Percentiles rank a stretch among this genome's conserved stretches.
These are phyloP conservation scores for Drosophila paranaensis DNA, from an alignment of 2,888 invertebrate genomes.

Conservation along the genomic window DNA sequence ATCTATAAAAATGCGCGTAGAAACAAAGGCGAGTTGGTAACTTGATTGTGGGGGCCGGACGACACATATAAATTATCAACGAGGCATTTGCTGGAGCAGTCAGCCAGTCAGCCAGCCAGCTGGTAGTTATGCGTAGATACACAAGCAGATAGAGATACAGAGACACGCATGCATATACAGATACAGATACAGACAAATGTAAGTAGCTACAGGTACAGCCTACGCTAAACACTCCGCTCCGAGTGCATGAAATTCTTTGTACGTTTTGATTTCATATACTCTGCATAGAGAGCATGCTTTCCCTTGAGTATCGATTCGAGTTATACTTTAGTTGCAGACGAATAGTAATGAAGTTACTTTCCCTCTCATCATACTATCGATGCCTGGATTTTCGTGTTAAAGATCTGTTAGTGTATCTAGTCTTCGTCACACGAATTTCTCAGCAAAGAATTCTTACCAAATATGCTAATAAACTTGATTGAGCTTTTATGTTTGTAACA, in stretches of 20 bases:
- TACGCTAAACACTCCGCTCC: slow-evolving; percentile 24
- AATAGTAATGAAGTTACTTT: too few species aligned
- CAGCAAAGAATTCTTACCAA: slow-evolving; percentile 8
- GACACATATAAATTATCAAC: slow-evolving; percentile 78
- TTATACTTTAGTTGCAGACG: too few species aligned
- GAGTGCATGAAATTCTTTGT: slow-evolving; percentile 55
- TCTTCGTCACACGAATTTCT: neutral
- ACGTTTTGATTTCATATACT: neutral
- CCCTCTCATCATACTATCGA: too few species aligned
- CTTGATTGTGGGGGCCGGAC: slow-evolving; percentile 79
- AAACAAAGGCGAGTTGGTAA: slow-evolving; percentile 69
- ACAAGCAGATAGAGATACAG: slow-evolving; percentile 19
- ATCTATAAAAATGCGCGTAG: slow-evolving; percentile 61
- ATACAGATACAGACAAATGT: slow-evolving; percentile 40
- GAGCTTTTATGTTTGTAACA: slow-evolving; percentile 3
- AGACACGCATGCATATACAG: slow-evolving; percentile 6
- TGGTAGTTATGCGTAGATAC: slow-evolving; percentile 44
- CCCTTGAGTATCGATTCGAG: neutral
- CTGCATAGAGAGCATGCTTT: neutral
- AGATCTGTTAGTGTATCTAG: slow-evolving; percentile 5
- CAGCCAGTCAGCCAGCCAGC: neutral
- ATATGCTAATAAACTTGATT: slow-evolving; percentile 34
- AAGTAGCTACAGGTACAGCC: slow-evolving; percentile 44
- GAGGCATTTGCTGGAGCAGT: slow-evolving; percentile 40
- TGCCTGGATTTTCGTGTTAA: too few species aligned